A percentile compares a stretch with the other conserved stretches of the same genome.
phyloP scores from a whole-genome alignment of 2,797 vertebrate species.

The Bradypus variegatus region DNA sequence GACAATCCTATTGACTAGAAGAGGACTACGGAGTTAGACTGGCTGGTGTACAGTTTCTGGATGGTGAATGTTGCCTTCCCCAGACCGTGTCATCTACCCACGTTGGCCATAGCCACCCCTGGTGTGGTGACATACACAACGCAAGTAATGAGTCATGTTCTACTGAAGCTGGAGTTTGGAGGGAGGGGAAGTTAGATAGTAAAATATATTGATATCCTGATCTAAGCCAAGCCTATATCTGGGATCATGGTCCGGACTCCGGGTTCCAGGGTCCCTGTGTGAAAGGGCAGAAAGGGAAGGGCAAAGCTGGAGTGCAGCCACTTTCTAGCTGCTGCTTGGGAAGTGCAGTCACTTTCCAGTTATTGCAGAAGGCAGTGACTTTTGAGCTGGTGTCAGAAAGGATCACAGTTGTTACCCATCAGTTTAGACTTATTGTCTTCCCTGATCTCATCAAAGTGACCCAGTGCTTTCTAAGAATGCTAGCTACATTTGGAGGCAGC shows the following conservation, averaged over 20 bases:
- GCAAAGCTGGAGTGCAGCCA: background rate
- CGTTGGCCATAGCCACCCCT: background rate
- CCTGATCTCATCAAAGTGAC: accelerated
- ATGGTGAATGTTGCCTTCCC: accelerated
- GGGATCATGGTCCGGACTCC: too few relatives aligned
- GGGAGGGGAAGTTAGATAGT: background rate
- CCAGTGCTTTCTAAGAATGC: background rate
- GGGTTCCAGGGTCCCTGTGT: background rate
- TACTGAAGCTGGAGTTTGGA: background rate
- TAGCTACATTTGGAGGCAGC: background rate
- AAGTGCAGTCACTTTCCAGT: background rate
- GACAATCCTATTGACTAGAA: background rate
- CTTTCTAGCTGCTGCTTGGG: background rate
- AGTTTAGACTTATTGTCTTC: background rate
- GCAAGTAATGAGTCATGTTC: background rate
- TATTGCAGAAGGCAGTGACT: background rate
- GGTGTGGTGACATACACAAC: too few relatives aligned
- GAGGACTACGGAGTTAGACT: background rate
- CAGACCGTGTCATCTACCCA: background rate
- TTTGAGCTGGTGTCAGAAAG: background rate
- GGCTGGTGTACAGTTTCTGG: background rate
- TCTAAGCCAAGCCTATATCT: background rate
- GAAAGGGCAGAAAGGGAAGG: background rate
- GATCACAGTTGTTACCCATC: accelerated
- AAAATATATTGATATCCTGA: too few relatives aligned